phyloP scores from a whole-genome alignment of 2,113 vertebrate species.

The Cariama cristata region DNA sequence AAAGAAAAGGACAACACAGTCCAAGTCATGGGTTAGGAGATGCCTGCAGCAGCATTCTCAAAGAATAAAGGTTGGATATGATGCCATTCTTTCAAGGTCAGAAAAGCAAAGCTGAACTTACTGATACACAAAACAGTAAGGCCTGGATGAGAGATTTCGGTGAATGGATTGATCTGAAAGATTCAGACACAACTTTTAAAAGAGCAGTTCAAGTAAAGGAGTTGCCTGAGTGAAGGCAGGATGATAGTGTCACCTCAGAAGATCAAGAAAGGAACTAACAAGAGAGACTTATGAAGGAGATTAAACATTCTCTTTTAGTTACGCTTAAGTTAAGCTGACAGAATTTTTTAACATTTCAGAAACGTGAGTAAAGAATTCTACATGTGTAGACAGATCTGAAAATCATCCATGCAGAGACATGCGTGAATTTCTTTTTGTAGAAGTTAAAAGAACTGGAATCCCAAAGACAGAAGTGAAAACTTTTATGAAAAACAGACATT shows the following conservation, averaged over 20 bases:
- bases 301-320: not conserved
- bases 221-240: not conserved
- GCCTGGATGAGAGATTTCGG: not conserved
- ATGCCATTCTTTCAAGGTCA: not conserved
- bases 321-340: not conserved
- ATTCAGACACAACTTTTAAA: not conserved
- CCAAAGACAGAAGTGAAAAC: not conserved
- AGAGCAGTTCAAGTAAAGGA: not conserved
- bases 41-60: not conserved
- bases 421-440: not conserved
- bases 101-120: not conserved
- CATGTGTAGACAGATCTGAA: not conserved
- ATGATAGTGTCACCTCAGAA: not conserved
- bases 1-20: not conserved
- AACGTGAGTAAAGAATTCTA: not conserved
- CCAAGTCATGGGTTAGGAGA: not conserved
- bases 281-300: not conserved
- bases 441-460: not conserved
- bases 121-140: not conserved
- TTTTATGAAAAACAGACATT: not conserved
- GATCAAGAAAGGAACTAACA: not conserved
- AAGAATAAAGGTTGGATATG: not conserved
- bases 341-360: not conserved
- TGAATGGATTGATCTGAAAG: not conserved
- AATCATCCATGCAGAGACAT: not conserved